A percentile compares a stretch with the other conserved stretches of the same genome.
These are phyloP conservation scores for Scaeva pyrastri DNA, from an alignment of 2,888 invertebrate genomes.

Conservation along the genomic window DNA sequence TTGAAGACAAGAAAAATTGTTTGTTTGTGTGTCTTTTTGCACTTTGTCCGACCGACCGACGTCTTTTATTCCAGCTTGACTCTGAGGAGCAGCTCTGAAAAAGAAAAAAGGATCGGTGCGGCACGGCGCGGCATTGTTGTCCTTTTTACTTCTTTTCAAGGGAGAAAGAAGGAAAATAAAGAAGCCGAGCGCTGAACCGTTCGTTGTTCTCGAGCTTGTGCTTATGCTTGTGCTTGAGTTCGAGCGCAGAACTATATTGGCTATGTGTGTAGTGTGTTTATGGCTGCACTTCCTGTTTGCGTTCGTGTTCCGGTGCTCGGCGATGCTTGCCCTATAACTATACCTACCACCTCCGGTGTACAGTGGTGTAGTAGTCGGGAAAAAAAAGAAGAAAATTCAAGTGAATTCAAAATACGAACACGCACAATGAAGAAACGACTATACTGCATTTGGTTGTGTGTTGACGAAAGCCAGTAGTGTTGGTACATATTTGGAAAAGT, in stretches of 20 bases:
- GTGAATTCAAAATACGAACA: no score
- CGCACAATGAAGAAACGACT: no score
- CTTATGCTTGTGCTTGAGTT: slow-evolving; percentile 17
- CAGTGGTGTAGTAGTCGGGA: neutral
- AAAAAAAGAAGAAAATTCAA: neutral
- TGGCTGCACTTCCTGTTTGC: slow-evolving; percentile 71
- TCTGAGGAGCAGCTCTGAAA: neutral
- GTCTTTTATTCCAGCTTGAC: slow-evolving; percentile 46
- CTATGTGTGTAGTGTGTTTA: slow-evolving; percentile 42
- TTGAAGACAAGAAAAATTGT: slow-evolving; percentile 51
- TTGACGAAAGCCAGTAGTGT: no score
- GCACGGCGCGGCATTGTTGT: slow-evolving; percentile 49
- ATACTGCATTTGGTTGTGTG: no score
- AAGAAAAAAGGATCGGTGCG: neutral
- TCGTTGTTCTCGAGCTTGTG: slow-evolving; percentile 48
- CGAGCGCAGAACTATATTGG: slow-evolving; percentile 41
- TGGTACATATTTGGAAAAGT: no score
- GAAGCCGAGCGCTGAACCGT: slow-evolving; percentile 23
- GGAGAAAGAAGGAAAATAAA: neutral
- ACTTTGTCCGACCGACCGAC: slow-evolving; percentile 38
- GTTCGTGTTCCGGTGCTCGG: slow-evolving; percentile 61
- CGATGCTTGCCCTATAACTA: neutral
- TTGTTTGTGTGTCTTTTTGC: slow-evolving; percentile 58
- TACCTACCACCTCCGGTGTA: neutral
- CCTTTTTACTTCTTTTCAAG: slow-evolving; percentile 24